phyloP scores from a whole-genome alignment of 2,797 vertebrate genomes.

The Microtus obscurus region DNA sequence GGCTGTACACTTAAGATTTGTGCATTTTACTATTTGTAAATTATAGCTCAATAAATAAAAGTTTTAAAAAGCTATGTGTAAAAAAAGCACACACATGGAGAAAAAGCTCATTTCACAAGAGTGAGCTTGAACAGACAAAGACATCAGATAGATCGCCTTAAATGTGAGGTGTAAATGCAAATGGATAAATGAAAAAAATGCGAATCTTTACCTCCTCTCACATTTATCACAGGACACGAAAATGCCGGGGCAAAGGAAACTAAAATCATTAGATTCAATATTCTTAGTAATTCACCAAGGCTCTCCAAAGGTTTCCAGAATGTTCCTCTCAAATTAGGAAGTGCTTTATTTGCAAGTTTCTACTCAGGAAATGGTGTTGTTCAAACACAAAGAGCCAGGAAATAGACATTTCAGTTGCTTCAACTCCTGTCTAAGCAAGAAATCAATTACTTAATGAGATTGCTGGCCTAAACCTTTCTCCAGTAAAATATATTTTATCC shows the following conservation, averaged over 20 bases:
- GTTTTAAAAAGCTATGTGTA: conserved; percentile 42
- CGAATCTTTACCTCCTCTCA: conserved; percentile 26
- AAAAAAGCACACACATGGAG: conserved; percentile 33
- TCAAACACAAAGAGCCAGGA: conserved; percentile 71
- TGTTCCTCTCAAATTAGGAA: conserved; percentile 70
- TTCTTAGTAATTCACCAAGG: not conserved
- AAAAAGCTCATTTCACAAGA: conserved; percentile 55
- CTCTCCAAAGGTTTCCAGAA: conserved; percentile 57
- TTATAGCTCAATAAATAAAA: conserved; percentile 68
- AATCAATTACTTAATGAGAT: conserved; percentile 88
- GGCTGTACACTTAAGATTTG: conserved; percentile 58
- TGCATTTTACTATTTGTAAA: conserved; percentile 70
- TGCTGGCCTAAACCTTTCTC: conserved; percentile 84
- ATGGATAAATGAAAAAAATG: conserved; percentile 42
- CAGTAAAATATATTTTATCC: conserved; percentile 86
- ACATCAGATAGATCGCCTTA: conserved; percentile 1
- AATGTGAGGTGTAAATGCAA: conserved; percentile 42
- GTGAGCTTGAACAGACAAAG: conserved; percentile 31
- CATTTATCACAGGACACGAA: conserved; percentile 50
- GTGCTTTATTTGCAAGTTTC: conserved; percentile 71
- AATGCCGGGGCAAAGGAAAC: conserved; percentile 11
- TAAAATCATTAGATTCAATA: conserved; percentile 14
- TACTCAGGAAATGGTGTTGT: conserved; percentile 65
- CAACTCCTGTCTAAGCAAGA: conserved; percentile 85
- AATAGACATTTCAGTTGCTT: conserved; percentile 86